phyloP scores from a whole-genome alignment of 2,888 invertebrate species.

The Pachycephus smyrnensis region DNA sequence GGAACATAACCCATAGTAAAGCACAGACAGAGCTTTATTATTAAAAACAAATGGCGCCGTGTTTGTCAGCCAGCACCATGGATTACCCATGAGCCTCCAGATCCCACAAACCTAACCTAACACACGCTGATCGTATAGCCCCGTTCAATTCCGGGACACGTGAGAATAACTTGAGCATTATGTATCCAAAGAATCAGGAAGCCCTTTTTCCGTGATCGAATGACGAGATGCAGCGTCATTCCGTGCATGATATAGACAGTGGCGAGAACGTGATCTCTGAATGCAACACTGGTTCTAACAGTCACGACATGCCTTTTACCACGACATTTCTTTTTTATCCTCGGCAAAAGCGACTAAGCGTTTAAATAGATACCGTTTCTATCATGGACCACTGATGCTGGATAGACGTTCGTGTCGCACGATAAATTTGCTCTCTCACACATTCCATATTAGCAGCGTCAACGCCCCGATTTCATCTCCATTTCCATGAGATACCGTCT shows the following conservation, averaged over 20 bases:
- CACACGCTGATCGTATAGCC: not conserved
- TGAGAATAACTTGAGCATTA: not conserved
- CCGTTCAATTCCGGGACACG: not conserved
- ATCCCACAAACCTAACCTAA: not conserved
- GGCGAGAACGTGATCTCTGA: not conserved
- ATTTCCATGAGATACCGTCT: not conserved
- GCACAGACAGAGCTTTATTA: conserved; percentile 22
- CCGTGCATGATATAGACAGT: not conserved
- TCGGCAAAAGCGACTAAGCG: not conserved
- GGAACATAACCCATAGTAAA: conserved; percentile 6
- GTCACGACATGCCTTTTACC: conserved; percentile 1
- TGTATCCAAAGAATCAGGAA: not conserved
- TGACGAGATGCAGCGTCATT: not conserved
- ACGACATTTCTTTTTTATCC: not conserved
- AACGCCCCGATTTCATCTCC: not conserved
- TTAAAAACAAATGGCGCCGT: conserved; percentile 34
- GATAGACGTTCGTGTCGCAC: not conserved
- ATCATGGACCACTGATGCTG: not conserved
- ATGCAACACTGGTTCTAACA: conserved; percentile 1
- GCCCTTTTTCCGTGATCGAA: not conserved
- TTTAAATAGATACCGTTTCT: not conserved
- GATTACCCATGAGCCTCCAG: conserved; percentile 21
- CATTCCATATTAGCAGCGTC: not conserved
- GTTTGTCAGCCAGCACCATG: conserved; percentile 24
- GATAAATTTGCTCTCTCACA: not conserved